A percentile compares a stretch with the other conserved stretches of the same genome.
These are phyloP conservation scores for Temnothorax curvispinosus DNA, from an alignment of 1,140 invertebrate species.

Conservation along the genomic window DNA sequence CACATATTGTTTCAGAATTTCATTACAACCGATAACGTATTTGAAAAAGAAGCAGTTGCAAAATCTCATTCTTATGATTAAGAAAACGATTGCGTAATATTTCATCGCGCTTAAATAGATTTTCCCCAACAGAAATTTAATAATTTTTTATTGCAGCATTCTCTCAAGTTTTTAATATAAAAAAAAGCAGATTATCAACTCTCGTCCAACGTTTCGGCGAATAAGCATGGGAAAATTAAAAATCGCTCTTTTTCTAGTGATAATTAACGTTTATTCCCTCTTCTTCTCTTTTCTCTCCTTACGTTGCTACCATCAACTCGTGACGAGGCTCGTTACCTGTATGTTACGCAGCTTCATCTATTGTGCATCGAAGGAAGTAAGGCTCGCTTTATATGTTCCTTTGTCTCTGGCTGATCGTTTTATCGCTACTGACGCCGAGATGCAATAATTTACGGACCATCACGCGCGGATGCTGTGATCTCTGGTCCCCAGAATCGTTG, in stretches of 20 bases:
- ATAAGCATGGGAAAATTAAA: slow-evolving; percentile 1
- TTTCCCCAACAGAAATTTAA: neutral
- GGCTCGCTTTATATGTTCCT: slow-evolving; percentile 27
- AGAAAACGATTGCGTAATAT: neutral
- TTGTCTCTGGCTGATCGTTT: slow-evolving; percentile 13
- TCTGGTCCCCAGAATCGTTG: neutral
- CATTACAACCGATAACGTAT: neutral
- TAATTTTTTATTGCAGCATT: neutral
- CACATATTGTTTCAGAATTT: neutral
- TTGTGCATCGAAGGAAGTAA: slow-evolving; percentile 23
- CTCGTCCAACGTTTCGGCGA: neutral
- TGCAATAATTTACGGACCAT: slow-evolving; percentile 42
- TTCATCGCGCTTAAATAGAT: neutral
- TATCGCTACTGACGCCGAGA: slow-evolving; percentile 33
- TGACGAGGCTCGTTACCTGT: slow-evolving; percentile 11
- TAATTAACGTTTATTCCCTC: neutral
- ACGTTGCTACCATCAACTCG: neutral
- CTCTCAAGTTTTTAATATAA: neutral
- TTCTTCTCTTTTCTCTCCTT: neutral
- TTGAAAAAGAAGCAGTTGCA: neutral
- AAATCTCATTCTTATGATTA: neutral
- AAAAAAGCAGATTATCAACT: neutral
- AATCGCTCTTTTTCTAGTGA: neutral
- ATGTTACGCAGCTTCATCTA: slow-evolving; percentile 23
- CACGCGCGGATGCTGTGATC: neutral